phyloP scores from a whole-genome alignment of 2,113 vertebrate genomes.

The Tachycineta bicolor region DNA sequence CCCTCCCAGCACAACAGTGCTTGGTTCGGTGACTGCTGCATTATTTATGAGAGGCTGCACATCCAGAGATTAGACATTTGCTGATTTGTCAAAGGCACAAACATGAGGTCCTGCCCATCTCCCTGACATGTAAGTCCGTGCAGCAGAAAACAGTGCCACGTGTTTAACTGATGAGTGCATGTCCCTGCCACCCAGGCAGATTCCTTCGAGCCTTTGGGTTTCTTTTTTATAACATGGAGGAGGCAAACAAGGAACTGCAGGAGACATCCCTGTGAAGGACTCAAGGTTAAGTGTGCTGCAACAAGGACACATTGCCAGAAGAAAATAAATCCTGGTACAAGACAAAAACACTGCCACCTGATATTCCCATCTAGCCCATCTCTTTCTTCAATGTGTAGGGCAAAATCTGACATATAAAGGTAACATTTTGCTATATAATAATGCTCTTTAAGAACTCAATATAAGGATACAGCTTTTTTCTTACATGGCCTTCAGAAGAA shows the following conservation, averaged over 20 bases:
- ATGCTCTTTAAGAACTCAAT: background rate
- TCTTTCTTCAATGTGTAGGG: background rate
- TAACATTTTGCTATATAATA: background rate
- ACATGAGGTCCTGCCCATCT: slow-evolving; percentile 84
- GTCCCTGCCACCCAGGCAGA: slow-evolving; percentile 62
- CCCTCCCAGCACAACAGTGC: slow-evolving; percentile 42
- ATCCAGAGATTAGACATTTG: slow-evolving; percentile 88
- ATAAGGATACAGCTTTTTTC: background rate
- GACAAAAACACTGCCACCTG: background rate
- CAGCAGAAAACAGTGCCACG: slow-evolving; percentile 77
- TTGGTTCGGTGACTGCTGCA: slow-evolving; percentile 73
- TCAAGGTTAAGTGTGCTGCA: slow-evolving; percentile 41
- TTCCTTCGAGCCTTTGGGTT: background rate
- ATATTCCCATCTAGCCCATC: background rate
- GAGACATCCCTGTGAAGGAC: background rate
- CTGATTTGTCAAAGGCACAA: slow-evolving; percentile 92
- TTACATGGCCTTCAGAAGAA: background rate
- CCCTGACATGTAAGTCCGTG: slow-evolving; percentile 82
- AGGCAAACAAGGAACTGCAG: slow-evolving; percentile 3
- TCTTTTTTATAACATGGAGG: background rate
- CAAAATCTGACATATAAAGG: background rate
- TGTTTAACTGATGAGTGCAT: slow-evolving; percentile 81
- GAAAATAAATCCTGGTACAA: background rate
- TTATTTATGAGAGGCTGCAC: slow-evolving; percentile 85
- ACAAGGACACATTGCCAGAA: slow-evolving; percentile 15